Percentiles rank a stretch among this genome's conserved stretches.
Conservation (phyloP, 2,888 invertebrate species). For the Brassicogethes aeneus region DNA sequence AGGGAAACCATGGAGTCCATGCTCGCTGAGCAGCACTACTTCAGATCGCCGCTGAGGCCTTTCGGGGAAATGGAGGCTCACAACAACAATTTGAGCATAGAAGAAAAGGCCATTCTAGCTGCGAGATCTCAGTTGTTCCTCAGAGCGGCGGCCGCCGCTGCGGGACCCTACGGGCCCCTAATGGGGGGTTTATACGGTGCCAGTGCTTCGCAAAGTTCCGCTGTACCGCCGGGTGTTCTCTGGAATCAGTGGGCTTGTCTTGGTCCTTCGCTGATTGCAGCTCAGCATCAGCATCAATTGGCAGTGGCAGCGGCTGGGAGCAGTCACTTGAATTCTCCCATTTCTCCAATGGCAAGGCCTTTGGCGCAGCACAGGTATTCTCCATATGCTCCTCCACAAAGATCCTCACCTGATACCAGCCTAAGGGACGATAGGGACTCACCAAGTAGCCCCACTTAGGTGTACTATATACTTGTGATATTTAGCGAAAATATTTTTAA, state of each 20-base stretch:
- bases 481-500: constrained; percentile 6
- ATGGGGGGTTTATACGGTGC: constrained; percentile 47
- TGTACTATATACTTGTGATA: constrained; percentile 16
- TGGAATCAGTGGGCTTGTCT: constrained; percentile 68
- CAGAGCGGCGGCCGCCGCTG: constrained; percentile 59
- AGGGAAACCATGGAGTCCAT: constrained; percentile 89
- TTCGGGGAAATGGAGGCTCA: constrained; percentile 64
- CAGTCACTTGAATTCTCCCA: constrained; percentile 43
- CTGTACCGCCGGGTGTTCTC: constrained; percentile 45
- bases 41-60: constrained; percentile 67
- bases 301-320: constrained; percentile 42
- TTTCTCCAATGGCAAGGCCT: constrained; percentile 49
- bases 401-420: constrained; percentile 52
- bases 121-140: constrained; percentile 68
- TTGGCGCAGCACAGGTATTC: constrained; percentile 47
- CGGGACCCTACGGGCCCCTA: constrained; percentile 47
- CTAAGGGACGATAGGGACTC: constrained; percentile 44
- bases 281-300: constrained; percentile 56
- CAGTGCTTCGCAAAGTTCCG: constrained; percentile 33
- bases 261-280: constrained; percentile 51
- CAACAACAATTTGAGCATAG: constrained; percentile 62
- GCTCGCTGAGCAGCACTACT: constrained; percentile 75
- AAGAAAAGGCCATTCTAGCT: constrained; percentile 69
- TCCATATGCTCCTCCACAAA: constrained; percentile 46
- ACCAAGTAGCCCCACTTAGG: constrained; percentile 36